phyloP scores from a whole-genome alignment of 2,888 invertebrate species.

The Dynastes tityus region DNA sequence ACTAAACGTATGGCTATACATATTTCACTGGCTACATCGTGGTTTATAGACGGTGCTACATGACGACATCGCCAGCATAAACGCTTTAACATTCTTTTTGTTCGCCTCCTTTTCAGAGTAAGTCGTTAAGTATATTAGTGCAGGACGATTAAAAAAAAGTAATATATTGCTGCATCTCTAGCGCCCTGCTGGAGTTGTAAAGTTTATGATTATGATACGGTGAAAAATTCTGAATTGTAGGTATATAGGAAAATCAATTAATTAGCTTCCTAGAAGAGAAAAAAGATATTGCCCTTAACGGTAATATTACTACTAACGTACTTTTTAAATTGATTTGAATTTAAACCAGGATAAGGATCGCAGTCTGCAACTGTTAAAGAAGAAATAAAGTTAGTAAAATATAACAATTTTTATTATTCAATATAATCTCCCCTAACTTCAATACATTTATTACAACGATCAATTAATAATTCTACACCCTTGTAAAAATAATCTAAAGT shows the following conservation, averaged over 20 bases:
- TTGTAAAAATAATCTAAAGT: no score
- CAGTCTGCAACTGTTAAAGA: no score
- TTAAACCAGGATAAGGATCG: no score
- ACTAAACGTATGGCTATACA: neutral
- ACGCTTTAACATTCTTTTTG: neutral
- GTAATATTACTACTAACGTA: neutral
- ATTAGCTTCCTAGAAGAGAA: neutral
- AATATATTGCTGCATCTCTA: neutral
- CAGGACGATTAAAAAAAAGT: neutral
- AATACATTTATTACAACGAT: no score
- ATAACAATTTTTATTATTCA: no score
- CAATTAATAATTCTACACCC: no score
- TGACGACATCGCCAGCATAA: neutral
- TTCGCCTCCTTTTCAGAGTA: neutral
- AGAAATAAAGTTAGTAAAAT: no score
- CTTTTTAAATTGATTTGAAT: neutral
- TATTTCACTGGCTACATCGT: conserved; percentile 3
- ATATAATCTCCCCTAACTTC: no score
- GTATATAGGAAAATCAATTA: neutral
- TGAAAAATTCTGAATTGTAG: neutral
- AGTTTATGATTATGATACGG: neutral
- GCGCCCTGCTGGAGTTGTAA: neutral
- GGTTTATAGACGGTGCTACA: conserved; percentile 13
- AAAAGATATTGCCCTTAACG: neutral
- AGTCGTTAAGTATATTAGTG: neutral